Base-by-base conservation (phyloP, 1,140 invertebrate species). In the Hyles euphorbiae region DNA sequence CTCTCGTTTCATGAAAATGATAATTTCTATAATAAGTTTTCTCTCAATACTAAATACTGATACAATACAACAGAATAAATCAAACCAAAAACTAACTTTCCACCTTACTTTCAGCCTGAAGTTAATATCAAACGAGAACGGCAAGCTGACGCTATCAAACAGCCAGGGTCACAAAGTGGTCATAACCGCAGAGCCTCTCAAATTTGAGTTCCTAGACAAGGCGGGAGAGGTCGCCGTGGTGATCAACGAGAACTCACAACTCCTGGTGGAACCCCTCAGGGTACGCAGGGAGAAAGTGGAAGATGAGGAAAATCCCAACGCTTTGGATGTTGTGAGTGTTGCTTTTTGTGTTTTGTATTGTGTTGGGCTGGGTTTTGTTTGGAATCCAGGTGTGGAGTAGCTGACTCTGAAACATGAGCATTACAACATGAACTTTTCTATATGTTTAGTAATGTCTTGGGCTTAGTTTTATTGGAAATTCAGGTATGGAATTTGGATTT, bases 211-310 rank as follows among this genome's bases (percentile, higher is more conserved):
- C 61, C 95, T 94, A 68, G 91, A 94, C 61, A 85, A 91, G 56
- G 93, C 95, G 52, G 87, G 85, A 3, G 90, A 94, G 22, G 90
- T 97, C 3, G 93, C 96, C 0, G 92, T 97, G 32, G 94, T 95
- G 51, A 90, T 96, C 3, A 99, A 99, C 91, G 94, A 96, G 12
- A 93, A 96, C 72, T 95, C 95, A 46, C 92, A 99, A 50, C 92
- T 99, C 76, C 93, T 96, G 70, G 97, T 99, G 84, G 98, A 99
- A 83, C 97, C 99, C 70, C 90, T 95, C 53, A 90, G 96, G 61
- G 86, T 85, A n/a, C 97, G 95, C 84, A 76, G 84, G 60, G 88
- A 81, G 58, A 74, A 76, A 49, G 78, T 83, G 56, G 83, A 84
- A 53, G 77, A 76, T 8, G 78, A 63, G 3, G 63, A 53, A 51